phyloP scores from a whole-genome alignment of 2,797 vertebrate species.

The Characodon lateralis region DNA sequence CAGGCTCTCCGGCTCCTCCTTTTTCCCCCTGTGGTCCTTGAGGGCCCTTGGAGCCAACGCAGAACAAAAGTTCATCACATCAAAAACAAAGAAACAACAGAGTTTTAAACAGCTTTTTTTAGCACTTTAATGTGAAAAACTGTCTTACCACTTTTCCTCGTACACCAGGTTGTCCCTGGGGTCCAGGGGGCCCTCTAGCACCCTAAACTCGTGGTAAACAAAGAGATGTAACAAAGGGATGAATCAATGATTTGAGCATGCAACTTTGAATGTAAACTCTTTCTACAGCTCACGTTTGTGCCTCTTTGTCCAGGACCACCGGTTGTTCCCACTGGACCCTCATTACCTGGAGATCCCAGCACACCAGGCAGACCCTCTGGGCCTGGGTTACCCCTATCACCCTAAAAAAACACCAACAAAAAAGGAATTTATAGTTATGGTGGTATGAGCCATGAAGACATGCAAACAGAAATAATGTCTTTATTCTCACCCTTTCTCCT shows the following conservation, averaged over 20 bases:
- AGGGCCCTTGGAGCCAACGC: conserved; percentile 66
- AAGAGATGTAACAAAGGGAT: neutral
- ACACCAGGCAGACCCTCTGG: conserved; percentile 89
- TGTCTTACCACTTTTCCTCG: conserved; percentile 88
- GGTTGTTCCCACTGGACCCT: conserved; percentile 89
- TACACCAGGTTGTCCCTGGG: conserved; percentile 85
- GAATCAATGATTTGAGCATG: neutral
- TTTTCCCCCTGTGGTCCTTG: conserved; percentile 96
- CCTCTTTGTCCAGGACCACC: conserved; percentile 90
- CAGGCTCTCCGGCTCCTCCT: conserved; percentile 87
- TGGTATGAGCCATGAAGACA: neutral
- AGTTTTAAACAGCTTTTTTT: neutral
- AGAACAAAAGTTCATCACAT: neutral
- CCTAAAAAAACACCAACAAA: conserved; percentile 74
- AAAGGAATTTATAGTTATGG: neutral
- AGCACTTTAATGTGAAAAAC: neutral
- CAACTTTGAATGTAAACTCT: neutral
- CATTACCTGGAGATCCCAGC: conserved; percentile 86
- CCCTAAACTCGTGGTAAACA: conserved; percentile 78
- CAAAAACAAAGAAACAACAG: too few relatives aligned
- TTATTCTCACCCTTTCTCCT: conserved; percentile 87
- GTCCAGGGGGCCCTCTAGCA: conserved; percentile 85
- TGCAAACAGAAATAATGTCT: too few relatives aligned
- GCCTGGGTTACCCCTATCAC: conserved; percentile 89
- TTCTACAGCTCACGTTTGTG: conserved; percentile 82